These are phyloP conservation scores for Andricus curvator DNA, from an alignment of 2,888 invertebrate species.

Conservation along the genomic window DNA sequence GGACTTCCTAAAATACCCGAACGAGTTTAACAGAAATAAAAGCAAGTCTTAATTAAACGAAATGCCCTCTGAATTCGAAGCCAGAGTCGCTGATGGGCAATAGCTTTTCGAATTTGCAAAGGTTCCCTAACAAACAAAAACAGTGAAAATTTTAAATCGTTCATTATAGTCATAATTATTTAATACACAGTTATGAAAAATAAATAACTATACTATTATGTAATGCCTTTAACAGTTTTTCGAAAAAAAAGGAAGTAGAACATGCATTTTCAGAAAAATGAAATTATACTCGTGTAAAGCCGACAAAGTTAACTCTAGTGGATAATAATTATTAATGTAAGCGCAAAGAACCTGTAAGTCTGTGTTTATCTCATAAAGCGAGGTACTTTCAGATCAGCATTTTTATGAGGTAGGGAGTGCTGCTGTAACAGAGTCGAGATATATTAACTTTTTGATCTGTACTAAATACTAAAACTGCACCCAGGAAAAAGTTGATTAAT, in stretches of 20 bases:
- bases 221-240: background rate
- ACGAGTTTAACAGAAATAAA: conserved; percentile 71
- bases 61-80: conserved; percentile 50
- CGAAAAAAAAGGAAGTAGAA: background rate
- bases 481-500: too few species aligned
- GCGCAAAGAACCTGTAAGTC: background rate
- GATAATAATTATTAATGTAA: conserved; percentile 11
- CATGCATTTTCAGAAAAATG: background rate
- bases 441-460: too few species aligned
- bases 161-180: background rate
- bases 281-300: background rate
- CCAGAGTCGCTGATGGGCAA: background rate
- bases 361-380: background rate
- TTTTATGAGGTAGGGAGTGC: too few species aligned
- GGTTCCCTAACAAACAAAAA: background rate
- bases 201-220: background rate
- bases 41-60: conserved; percentile 72
- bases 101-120: background rate
- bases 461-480: too few species aligned
- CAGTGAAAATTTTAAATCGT: background rate
- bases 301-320: background rate
- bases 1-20: conserved; percentile 70
- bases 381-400: too few species aligned
- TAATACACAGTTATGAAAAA: background rate
- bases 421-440: too few species aligned